phyloP scores from a whole-genome alignment of 2,888 invertebrate species.

The Agrilus cyanescens region DNA sequence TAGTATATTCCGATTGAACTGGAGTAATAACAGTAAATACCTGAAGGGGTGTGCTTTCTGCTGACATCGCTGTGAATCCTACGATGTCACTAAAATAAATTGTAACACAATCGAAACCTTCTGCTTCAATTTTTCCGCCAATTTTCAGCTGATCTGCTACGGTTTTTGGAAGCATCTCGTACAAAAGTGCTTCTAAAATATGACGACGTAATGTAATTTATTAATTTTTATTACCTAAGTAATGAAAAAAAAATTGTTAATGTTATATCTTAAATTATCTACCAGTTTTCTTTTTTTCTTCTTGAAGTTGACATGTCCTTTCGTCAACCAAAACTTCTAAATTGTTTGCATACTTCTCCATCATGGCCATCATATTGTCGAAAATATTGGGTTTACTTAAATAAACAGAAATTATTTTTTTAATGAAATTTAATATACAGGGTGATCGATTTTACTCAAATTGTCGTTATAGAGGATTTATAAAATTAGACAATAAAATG shows the following conservation, averaged over 20 bases:
- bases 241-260: background rate
- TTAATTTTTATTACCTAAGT: background rate
- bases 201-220: constrained; percentile 1
- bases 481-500: too few species aligned
- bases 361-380: constrained; percentile 96
- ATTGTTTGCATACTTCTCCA: constrained; percentile 95
- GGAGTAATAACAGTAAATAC: constrained; percentile 30
- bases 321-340: constrained; percentile 89
- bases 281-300: constrained; percentile 95
- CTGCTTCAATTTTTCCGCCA: constrained; percentile 80
- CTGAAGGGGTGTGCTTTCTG: constrained; percentile 80
- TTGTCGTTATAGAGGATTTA: too few species aligned
- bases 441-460: too few species aligned
- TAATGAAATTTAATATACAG: too few species aligned
- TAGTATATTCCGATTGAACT: background rate
- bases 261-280: constrained; percentile 9
- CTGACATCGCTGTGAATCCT: constrained; percentile 86
- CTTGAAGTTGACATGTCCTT: constrained; percentile 82
- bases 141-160: constrained; percentile 89
- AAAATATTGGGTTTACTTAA: constrained; percentile 86
- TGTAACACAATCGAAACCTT: constrained; percentile 82
- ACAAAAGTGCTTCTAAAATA: constrained; percentile 61
- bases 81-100: constrained; percentile 95
- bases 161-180: constrained; percentile 78
- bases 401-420: constrained; percentile 16